Evolutionary conservation across 2,797 vertebrate genomes (phyloP).

Genomic region (Podargus strigoides): DNA sequence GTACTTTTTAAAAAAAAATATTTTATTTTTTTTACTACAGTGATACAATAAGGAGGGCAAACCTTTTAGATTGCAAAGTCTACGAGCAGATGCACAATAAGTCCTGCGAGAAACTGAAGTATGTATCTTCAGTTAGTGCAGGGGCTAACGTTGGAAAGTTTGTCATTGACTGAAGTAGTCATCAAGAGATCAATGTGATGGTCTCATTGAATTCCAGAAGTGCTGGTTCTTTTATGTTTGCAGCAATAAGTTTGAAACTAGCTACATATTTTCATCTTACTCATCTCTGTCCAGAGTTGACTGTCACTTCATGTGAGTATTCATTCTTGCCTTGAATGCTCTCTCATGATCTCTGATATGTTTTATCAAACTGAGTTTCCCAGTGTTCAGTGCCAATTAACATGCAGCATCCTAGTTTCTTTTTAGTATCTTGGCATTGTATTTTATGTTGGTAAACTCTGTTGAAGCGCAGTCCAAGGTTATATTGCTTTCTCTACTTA

Average conservation of each 20-base stretch:
- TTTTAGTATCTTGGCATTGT: neutral
- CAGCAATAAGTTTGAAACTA: neutral
- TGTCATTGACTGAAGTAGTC: neutral
- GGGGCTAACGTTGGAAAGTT: neutral
- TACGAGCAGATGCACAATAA: neutral
- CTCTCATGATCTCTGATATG: neutral
- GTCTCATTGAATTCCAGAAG: neutral
- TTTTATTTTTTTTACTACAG: neutral
- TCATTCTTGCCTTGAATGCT: neutral
- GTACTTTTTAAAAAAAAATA: too few relatives aligned
- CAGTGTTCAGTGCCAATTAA: neutral
- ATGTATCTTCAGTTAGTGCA: neutral
- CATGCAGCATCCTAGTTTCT: neutral
- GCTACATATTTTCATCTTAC: neutral
- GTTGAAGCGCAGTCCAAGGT: neutral
- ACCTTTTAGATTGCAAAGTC: neutral
- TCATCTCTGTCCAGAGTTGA: neutral
- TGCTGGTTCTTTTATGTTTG: neutral
- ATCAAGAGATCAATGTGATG: neutral
- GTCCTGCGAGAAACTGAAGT: neutral
- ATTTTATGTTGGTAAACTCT: neutral
- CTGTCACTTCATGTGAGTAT: neutral
- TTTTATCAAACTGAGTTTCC: neutral
- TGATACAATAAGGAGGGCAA: neutral
- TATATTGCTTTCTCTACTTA: neutral